Base-by-base conservation (phyloP, 1,140 invertebrate genomes). In the Philotrypesis tridentata region DNA sequence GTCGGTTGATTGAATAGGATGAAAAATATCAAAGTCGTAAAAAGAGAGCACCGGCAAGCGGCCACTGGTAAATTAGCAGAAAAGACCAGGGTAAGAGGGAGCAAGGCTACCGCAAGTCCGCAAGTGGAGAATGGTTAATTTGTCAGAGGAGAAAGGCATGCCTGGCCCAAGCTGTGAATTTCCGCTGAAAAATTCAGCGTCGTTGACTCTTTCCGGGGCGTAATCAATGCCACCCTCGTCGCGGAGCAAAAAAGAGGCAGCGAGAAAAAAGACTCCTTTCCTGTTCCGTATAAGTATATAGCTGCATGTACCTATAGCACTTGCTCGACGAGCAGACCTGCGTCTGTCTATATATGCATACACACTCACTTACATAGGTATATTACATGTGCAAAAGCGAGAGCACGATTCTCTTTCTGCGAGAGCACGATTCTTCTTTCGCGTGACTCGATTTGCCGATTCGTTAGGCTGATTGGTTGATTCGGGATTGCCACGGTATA, bases 401-500 rank as follows among this genome's bases (percentile, higher is more conserved):
- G 29, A 23, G 33, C 14, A 29, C 5, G 29, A 68, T 68, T 29
- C 67, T 61, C 67, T 70, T 74, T 77, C n/a, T 63, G 0, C 29
- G 8, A 17, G 79, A 60, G 7, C n/a, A n/a, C n/a, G n/a, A n/a
- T n/a, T n/a, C n/a, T 55, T n/a, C 14, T 48, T 70, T 40, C 2
- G 25, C 43, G 60, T 80, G 65, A 83, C 80, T 83, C 72, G 55
- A 80, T 83, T 83, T 80, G 48, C 78, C 82, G 48, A 70, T 83
- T 83, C 77, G 77, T 83, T 83, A 83, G 73, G 67, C 55, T 83
- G 82, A 80, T 83, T 83, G 82, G 72, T 25, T 76, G 60, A 82
- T 80, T 75, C 76, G 14, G 65, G 68, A 67, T 61, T 82, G 33
- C 23, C 27, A n/a, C n/a, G 11, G 17, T n/a, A n/a, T 55, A 55